Evolutionary conservation across 2,113 vertebrate species (phyloP).

Genomic region (Mobula hypostoma): DNA sequence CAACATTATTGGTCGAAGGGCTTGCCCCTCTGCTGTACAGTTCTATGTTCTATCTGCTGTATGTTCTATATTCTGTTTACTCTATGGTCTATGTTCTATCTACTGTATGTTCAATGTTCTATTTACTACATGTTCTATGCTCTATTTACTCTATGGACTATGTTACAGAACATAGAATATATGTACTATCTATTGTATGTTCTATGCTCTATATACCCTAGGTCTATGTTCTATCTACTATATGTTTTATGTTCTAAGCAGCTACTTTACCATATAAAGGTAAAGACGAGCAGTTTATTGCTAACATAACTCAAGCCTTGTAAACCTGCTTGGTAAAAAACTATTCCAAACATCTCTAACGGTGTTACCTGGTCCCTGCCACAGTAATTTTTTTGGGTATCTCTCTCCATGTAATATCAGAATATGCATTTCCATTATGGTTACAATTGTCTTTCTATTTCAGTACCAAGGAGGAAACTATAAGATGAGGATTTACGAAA

Average conservation of each 20-base stretch:
- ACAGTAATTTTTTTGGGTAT: not conserved
- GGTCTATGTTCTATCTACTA: no score
- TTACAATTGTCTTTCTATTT: constrained; percentile 24
- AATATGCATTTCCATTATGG: not conserved
- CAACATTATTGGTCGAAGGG: no score
- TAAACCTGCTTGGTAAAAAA: not conserved
- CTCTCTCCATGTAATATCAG: not conserved
- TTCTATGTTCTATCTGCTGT: no score
- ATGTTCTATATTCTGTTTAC: no score
- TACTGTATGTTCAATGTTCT: no score
- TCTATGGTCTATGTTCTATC: no score
- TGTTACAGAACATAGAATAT: no score
- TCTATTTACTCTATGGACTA: no score
- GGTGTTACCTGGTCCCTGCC: not conserved
- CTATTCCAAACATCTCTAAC: not conserved
- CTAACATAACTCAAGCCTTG: not conserved
- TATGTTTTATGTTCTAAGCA: no score
- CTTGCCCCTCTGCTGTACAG: no score
- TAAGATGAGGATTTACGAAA: constrained; percentile 63
- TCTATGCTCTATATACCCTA: no score
- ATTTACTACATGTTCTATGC: not conserved
- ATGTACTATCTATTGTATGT: no score
- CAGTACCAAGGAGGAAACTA: constrained; percentile 54
- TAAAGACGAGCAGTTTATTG: not conserved
- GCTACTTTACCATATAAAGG: not conserved